These are phyloP conservation scores for Melanotaenia boesemani DNA, from an alignment of 2,797 vertebrate species.

Conservation along the genomic window DNA sequence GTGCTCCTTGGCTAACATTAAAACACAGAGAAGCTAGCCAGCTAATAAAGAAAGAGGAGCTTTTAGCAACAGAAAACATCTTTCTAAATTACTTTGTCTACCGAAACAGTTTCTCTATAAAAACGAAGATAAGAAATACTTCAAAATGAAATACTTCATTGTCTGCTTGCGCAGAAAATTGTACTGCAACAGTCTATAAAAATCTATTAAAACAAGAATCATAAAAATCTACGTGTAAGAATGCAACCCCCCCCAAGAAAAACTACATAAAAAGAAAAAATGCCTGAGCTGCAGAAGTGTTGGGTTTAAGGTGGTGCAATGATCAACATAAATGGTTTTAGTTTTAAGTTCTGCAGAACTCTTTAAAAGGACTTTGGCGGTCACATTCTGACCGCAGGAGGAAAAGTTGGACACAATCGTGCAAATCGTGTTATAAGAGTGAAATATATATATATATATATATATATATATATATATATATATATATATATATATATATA, in stretches of 20 bases:
- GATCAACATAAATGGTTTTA: neutral
- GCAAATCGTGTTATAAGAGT: neutral
- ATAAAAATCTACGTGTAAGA: too few relatives aligned
- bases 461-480: too few relatives aligned
- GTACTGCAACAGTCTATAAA: too few relatives aligned
- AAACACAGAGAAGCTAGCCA: neutral
- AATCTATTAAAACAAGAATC: too few relatives aligned
- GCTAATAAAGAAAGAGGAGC: neutral
- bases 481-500: too few relatives aligned
- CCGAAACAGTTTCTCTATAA: neutral
- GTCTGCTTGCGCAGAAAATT: too few relatives aligned
- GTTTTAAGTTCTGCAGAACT: too few relatives aligned
- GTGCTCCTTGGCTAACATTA: neutral
- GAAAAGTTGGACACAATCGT: neutral
- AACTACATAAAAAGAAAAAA: too few relatives aligned
- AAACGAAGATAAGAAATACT: too few relatives aligned
- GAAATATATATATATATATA: too few relatives aligned
- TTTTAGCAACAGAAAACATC: neutral
- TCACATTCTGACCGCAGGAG: neutral
- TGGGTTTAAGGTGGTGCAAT: neutral
- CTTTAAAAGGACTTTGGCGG: neutral
- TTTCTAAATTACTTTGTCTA: neutral
- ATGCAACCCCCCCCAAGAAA: too few relatives aligned
- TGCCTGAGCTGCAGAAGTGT: neutral
- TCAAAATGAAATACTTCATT: too few relatives aligned